Evolutionary conservation across 2,113 vertebrate species (phyloP).

Genomic region (Campylorhamphus procurvoides): DNA sequence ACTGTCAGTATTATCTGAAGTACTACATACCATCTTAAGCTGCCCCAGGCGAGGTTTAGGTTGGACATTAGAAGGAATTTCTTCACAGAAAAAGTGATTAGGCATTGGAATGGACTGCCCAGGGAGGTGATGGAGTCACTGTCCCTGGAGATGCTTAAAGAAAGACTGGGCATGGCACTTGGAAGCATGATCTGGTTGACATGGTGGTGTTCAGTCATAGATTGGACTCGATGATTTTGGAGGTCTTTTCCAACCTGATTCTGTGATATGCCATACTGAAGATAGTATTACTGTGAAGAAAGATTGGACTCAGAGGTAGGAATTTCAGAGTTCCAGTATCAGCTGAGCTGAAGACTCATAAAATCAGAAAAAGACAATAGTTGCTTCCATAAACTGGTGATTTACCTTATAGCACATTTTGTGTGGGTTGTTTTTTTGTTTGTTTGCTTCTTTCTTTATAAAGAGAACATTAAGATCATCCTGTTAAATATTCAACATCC

Average conservation of each 20-base stretch:
- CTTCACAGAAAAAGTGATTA: not conserved
- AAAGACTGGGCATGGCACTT: not conserved
- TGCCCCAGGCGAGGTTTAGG: not conserved
- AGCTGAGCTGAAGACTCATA: not conserved
- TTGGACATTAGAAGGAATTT: not conserved
- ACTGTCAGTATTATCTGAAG: not conserved
- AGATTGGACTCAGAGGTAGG: not conserved
- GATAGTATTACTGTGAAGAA: not conserved
- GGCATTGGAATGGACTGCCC: not conserved
- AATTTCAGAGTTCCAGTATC: not conserved
- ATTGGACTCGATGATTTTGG: not conserved
- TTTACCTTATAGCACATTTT: not conserved
- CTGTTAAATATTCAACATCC: not conserved
- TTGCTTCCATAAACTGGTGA: not conserved
- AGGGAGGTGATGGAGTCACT: not conserved
- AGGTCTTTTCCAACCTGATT: not conserved
- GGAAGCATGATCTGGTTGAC: not conserved
- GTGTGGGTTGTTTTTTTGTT: not conserved
- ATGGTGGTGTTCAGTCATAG: not conserved
- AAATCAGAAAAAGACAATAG: not conserved
- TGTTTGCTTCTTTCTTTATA: not conserved
- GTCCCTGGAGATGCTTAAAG: not conserved
- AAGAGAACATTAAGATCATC: not conserved
- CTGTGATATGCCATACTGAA: not conserved
- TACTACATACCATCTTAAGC: not conserved